These are phyloP conservation scores for Leptinotarsa undecemlineata DNA, from an alignment of 1,140 invertebrate genomes.

Conservation along the genomic window DNA sequence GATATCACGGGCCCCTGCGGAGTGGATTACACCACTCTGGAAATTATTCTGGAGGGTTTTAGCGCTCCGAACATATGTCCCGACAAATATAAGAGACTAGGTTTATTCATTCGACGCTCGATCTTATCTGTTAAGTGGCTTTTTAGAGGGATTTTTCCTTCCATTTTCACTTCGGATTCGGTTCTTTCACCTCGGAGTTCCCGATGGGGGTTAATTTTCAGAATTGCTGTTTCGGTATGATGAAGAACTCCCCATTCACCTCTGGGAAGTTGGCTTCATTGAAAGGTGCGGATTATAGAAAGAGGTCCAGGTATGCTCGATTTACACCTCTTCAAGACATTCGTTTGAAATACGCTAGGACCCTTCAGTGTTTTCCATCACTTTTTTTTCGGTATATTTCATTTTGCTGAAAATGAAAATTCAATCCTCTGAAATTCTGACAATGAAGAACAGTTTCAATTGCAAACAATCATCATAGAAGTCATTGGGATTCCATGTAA, in stretches of 20 bases:
- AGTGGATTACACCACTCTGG: conserved; percentile 38
- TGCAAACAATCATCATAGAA: too few species aligned
- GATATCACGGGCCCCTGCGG: conserved; percentile 29
- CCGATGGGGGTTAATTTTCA: conserved; percentile 15
- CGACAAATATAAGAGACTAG: conserved; percentile 36
- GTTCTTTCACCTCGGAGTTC: conserved; percentile 22
- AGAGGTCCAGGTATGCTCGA: too few species aligned
- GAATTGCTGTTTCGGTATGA: conserved; percentile 5
- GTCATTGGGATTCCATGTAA: too few species aligned
- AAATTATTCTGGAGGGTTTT: conserved; percentile 37
- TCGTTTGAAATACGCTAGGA: too few species aligned
- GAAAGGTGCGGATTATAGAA: too few species aligned
- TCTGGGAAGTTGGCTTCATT: neutral
- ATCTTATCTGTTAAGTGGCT: conserved; percentile 40
- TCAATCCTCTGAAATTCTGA: too few species aligned
- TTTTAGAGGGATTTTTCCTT: conserved; percentile 35
- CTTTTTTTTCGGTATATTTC: too few species aligned
- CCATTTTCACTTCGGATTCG: conserved; percentile 22
- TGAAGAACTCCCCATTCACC: neutral
- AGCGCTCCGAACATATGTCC: conserved; percentile 35
- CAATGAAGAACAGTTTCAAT: too few species aligned
- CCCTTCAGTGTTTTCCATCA: too few species aligned
- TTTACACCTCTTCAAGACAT: too few species aligned
- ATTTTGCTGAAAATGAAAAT: too few species aligned
- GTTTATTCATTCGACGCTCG: conserved; percentile 39